Percentiles rank a stretch among this genome's conserved stretches.
These are phyloP conservation scores for Suillia variegata DNA, from an alignment of 2,888 invertebrate species.

Conservation along the genomic window DNA sequence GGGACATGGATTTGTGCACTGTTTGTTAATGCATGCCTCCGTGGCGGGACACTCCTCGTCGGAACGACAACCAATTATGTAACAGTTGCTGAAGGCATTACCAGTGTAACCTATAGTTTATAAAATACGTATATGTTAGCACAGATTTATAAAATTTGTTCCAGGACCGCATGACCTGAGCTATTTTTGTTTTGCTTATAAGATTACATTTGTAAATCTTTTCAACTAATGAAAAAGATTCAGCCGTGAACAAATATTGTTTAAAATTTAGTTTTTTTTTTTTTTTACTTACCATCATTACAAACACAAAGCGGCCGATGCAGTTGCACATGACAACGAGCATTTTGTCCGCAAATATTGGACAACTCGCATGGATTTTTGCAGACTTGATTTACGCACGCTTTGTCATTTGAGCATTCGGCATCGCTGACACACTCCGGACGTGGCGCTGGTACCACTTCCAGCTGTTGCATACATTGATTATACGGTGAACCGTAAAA, in stretches of 20 bases:
- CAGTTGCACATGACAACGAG: conserved; percentile 77
- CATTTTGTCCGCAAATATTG: conserved; percentile 76
- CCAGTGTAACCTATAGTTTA: conserved; percentile 70
- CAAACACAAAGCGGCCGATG: conserved; percentile 85
- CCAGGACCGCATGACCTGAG: too few species aligned
- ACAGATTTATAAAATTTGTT: too few species aligned
- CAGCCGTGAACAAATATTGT: too few species aligned
- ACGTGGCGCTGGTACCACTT: conserved; percentile 64
- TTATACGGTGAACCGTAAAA: conserved; percentile 80
- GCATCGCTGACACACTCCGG: conserved; percentile 78
- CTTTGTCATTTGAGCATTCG: conserved; percentile 82
- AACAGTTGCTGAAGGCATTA: conserved; percentile 78
- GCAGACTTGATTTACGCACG: conserved; percentile 79
- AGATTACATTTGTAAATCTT: too few species aligned
- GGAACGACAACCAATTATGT: conserved; percentile 81
- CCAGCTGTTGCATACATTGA: conserved; percentile 67
- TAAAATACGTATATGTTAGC: background rate
- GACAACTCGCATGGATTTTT: conserved; percentile 74
- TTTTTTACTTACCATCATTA: conserved; percentile 62
- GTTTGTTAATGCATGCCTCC: conserved; percentile 80
- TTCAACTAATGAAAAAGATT: too few species aligned
- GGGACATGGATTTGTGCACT: conserved; percentile 80
- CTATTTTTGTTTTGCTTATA: too few species aligned
- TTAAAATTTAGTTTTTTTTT: too few species aligned
- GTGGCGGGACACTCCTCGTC: conserved; percentile 83